Conservation (phyloP, 2,113 vertebrate species). For the Crypturellus undulatus region DNA sequence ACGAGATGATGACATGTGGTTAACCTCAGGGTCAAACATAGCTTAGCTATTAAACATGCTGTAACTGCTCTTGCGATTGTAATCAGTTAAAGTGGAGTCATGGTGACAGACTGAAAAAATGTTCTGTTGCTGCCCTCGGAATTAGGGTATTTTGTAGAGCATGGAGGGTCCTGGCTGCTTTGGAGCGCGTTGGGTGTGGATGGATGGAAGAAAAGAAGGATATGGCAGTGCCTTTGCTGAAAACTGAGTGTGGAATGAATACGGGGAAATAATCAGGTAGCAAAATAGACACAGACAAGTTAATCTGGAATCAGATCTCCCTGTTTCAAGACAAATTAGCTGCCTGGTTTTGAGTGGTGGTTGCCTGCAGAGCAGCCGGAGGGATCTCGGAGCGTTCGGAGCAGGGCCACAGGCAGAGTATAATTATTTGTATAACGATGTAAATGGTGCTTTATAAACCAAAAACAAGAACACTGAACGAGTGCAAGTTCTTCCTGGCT, state of each 20-base stretch:
- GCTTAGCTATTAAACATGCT: background rate
- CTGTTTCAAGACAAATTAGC: background rate
- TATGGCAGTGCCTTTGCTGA: background rate
- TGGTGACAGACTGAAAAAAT: background rate
- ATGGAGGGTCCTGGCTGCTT: background rate
- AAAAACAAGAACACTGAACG: background rate
- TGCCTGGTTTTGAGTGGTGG: rapidly evolving
- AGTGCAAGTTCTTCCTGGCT: background rate
- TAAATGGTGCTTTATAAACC: background rate
- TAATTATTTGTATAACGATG: background rate
- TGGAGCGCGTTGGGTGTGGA: background rate
- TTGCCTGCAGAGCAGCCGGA: rapidly evolving
- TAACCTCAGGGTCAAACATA: background rate
- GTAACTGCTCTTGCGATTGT: background rate
- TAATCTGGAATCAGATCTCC: background rate
- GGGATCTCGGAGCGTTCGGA: background rate
- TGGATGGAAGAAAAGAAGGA: background rate
- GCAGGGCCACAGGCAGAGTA: background rate
- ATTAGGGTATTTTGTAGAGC: background rate
- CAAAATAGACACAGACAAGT: background rate
- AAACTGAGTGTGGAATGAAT: background rate
- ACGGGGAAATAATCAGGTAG: background rate
- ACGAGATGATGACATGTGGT: background rate
- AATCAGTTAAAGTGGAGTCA: background rate
- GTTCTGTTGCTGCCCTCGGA: background rate